Conservation (phyloP, 2,888 invertebrate genomes). For the Melanostoma scalare region DNA sequence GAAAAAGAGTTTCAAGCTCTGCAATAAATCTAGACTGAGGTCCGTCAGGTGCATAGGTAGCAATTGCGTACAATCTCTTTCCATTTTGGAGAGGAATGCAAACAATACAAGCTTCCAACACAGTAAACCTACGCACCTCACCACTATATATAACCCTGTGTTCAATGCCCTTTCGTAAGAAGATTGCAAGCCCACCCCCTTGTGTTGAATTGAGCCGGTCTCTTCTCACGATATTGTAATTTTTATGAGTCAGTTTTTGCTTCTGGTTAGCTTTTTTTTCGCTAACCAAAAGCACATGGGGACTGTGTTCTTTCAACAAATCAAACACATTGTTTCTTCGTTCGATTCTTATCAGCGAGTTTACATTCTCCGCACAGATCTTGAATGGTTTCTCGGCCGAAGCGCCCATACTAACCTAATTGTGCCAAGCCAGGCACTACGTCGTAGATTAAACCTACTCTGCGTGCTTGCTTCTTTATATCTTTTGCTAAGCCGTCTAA, state of each 20-base stretch:
- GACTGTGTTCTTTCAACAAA: slow-evolving; percentile 23
- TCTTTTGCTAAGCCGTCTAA: slow-evolving; percentile 72
- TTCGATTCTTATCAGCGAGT: slow-evolving; percentile 32
- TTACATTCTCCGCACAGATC: slow-evolving; percentile 19
- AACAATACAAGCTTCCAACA: slow-evolving; percentile 25
- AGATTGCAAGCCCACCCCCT: background rate
- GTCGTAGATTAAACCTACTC: slow-evolving; percentile 10
- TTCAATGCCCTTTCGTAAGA: slow-evolving; percentile 3
- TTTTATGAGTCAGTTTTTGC: background rate
- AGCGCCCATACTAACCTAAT: slow-evolving; percentile 6
- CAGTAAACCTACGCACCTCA: slow-evolving; percentile 1
- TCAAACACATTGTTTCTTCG: slow-evolving; percentile 5
- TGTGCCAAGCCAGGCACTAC: background rate
- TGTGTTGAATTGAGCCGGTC: slow-evolving; percentile 1
- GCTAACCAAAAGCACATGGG: slow-evolving; percentile 26
- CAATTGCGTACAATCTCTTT: slow-evolving; percentile 9
- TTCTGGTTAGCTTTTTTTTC: slow-evolving; percentile 39
- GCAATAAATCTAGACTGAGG: background rate
- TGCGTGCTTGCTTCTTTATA: background rate
- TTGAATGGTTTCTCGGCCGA: background rate
- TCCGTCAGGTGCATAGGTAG: slow-evolving; percentile 10
- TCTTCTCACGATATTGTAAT: slow-evolving; percentile 7
- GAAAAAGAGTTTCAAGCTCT: slow-evolving; percentile 31
- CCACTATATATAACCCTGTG: background rate
- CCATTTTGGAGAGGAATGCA: slow-evolving; percentile 20